phyloP scores from a whole-genome alignment of 2,797 vertebrate species.

The Denticeps clupeoides region DNA sequence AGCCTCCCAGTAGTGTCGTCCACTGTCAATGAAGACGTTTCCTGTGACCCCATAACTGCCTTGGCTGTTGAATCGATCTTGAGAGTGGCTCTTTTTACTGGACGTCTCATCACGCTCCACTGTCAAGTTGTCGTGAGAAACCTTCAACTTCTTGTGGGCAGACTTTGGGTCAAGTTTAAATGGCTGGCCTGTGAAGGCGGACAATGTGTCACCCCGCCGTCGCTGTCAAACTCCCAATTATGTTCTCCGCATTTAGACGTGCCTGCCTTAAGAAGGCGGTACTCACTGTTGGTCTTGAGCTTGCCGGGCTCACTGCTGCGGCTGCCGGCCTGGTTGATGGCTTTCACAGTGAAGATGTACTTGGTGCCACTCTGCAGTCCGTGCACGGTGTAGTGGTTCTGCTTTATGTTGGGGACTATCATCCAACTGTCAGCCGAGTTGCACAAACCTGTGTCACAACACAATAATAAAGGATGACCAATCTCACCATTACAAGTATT shows the following conservation, averaged over 20 bases:
- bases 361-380: conserved; percentile 93
- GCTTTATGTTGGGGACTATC: conserved; percentile 98
- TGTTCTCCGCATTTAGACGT: neutral
- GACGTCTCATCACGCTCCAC: conserved; percentile 92
- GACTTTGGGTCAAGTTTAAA: conserved; percentile 96
- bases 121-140: conserved; percentile 92
- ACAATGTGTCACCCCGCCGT: neutral
- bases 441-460: conserved; percentile 76
- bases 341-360: conserved; percentile 95
- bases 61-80: conserved; percentile 89
- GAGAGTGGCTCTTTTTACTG: conserved; percentile 91
- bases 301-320: conserved; percentile 89
- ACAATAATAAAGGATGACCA: conserved; percentile 2
- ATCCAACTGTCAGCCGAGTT: conserved; percentile 98
- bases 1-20: conserved; percentile 96
- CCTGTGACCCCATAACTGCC: conserved; percentile 89
- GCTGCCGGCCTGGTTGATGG: conserved; percentile 94
- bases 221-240: neutral
- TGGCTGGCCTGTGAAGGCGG: conserved; percentile 95
- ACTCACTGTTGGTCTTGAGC: conserved; percentile 95
- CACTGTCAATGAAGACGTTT: conserved; percentile 95
- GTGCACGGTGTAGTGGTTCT: conserved; percentile 96
- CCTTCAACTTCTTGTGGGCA: conserved; percentile 86
- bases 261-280: neutral
- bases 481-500: too few relatives aligned